A percentile compares a stretch with the other conserved stretches of the same genome.
Evolutionary conservation across 2,797 vertebrate genomes (phyloP).

Genomic region (Gouania willdenowi): DNA sequence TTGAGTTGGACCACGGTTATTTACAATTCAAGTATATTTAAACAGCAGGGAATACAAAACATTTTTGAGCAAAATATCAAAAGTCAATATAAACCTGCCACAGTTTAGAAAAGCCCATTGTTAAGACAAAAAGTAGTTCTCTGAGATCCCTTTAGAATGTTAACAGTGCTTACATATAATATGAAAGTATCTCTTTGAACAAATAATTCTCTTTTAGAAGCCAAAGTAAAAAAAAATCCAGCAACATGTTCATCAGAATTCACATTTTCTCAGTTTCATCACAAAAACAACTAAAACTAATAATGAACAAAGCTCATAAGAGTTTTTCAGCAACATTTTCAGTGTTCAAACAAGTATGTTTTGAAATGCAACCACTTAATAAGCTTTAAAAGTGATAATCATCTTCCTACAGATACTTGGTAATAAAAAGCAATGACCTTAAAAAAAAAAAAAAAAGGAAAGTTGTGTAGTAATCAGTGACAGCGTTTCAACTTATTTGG

Average conservation of each 20-base stretch:
- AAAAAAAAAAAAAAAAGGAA: not conserved
- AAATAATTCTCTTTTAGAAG: not conserved
- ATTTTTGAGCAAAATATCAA: no score
- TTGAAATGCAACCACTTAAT: no score
- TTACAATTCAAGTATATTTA: conserved; percentile 29
- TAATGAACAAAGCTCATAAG: conserved; percentile 1
- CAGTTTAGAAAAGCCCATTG: no score
- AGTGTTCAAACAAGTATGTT: not conserved
- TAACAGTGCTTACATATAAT: not conserved
- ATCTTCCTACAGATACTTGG: no score
- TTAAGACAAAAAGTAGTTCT: not conserved
- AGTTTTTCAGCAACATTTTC: not conserved
- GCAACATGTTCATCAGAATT: conserved; percentile 9
- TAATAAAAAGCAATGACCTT: no score
- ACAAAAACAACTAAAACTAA: not conserved
- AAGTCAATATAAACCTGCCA: no score
- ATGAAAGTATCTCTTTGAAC: conserved; percentile 13
- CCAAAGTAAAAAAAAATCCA: conserved; percentile 2
- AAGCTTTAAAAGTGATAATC: no score
- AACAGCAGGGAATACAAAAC: no score
- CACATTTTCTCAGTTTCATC: conserved; percentile 25
- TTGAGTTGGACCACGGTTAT: not conserved
- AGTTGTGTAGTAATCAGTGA: no score
- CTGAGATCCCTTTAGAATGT: conserved; percentile 5
- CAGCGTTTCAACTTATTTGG: conserved; percentile 76